Conservation (phyloP, 2,888 invertebrate species). For the Lordiphosa andalusiaca region DNA sequence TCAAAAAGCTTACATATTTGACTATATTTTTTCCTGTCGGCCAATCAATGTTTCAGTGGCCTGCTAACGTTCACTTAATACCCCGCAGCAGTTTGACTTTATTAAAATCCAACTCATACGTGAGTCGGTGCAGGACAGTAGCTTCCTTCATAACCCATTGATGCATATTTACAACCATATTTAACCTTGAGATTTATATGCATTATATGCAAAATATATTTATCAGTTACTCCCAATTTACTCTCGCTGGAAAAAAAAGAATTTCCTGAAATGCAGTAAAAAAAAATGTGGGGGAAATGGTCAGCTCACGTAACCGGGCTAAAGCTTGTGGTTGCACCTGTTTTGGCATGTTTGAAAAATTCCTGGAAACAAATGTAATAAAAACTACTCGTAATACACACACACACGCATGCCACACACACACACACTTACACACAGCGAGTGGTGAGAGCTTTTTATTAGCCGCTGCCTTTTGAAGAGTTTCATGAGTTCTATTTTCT, state of each 20-base stretch:
- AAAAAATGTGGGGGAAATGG: conserved; percentile 38
- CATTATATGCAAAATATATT: conserved; percentile 42
- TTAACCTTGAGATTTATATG: conserved; percentile 67
- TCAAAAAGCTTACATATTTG: background rate
- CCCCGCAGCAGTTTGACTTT: conserved; percentile 47
- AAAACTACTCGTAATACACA: conserved; percentile 66
- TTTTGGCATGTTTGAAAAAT: conserved; percentile 70
- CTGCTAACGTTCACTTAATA: conserved; percentile 30
- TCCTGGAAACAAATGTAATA: conserved; percentile 75
- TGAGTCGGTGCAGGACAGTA: conserved; percentile 26
- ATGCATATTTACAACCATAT: conserved; percentile 61
- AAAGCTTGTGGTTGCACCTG: conserved; percentile 63
- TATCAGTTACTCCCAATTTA: conserved; percentile 37
- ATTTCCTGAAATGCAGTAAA: conserved; percentile 48
- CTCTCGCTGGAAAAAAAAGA: conserved; percentile 14
- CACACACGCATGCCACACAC: conserved; percentile 14
- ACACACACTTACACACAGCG: conserved; percentile 5
- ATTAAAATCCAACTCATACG: conserved; percentile 52
- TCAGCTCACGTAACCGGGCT: conserved; percentile 44
- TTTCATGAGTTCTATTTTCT: conserved; percentile 36
- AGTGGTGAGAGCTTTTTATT: conserved; percentile 50
- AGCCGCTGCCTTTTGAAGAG: conserved; percentile 53
- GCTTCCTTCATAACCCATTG: background rate
- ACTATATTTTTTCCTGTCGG: conserved; percentile 2
- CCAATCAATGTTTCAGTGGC: background rate